These are phyloP conservation scores for Vanacampus margaritifer DNA, from an alignment of 2,113 vertebrate genomes.

Conservation along the genomic window DNA sequence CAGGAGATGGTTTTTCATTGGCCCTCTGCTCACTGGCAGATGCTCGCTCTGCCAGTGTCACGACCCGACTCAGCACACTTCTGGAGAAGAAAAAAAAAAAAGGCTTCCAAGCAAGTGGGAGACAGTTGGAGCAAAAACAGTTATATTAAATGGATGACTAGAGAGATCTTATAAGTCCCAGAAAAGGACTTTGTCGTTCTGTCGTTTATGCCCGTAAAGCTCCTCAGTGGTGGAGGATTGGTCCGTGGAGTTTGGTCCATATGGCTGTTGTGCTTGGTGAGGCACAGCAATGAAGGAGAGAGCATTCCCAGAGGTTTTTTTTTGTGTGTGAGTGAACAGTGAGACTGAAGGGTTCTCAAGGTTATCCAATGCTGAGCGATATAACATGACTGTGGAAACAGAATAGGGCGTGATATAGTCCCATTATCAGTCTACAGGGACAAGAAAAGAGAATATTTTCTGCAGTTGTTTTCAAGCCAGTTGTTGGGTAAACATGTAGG, in stretches of 20 bases:
- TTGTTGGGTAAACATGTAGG: slow-evolving; percentile 17
- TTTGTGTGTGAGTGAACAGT: slow-evolving; percentile 6
- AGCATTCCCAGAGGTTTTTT: slow-evolving; percentile 13
- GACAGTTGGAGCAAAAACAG: slow-evolving; percentile 30
- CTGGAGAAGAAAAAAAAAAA: slow-evolving; percentile 20
- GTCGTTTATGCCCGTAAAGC: slow-evolving; percentile 51
- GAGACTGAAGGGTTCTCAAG: slow-evolving; percentile 36
- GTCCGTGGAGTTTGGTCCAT: slow-evolving; percentile 30
- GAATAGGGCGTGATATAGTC: slow-evolving; percentile 11
- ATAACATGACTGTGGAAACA: slow-evolving; percentile 16
- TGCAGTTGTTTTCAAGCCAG: slow-evolving; percentile 7
- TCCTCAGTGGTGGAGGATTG: slow-evolving; percentile 18
- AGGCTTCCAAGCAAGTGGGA: slow-evolving; percentile 19
- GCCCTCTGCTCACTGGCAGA: slow-evolving; percentile 47
- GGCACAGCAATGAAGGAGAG: slow-evolving; percentile 7
- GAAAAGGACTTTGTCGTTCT: slow-evolving; percentile 36
- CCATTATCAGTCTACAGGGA: slow-evolving; percentile 6
- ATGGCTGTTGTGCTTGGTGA: slow-evolving; percentile 22
- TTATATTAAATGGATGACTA: slow-evolving; percentile 30
- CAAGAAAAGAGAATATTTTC: slow-evolving; percentile 2
- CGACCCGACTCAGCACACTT: slow-evolving; percentile 50
- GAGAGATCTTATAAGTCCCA: slow-evolving; percentile 35
- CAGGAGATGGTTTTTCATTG: slow-evolving; percentile 52
- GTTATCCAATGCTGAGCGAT: slow-evolving; percentile 31
- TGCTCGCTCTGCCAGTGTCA: slow-evolving; percentile 43